Percentiles rank a stretch among this genome's conserved stretches.
These are phyloP conservation scores for Polymixis flavicincta DNA, from an alignment of 2,888 invertebrate species.

Conservation along the genomic window DNA sequence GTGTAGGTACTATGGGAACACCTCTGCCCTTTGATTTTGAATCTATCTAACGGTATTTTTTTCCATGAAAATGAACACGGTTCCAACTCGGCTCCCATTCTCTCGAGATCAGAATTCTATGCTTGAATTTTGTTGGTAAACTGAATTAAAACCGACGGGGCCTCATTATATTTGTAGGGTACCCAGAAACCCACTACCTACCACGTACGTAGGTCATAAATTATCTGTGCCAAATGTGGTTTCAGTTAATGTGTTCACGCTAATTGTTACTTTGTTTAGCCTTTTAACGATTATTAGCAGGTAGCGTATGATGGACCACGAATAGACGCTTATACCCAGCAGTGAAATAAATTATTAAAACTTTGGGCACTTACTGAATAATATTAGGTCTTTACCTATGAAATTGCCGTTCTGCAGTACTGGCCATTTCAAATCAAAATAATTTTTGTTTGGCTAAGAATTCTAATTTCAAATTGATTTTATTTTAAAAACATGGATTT, in stretches of 20 bases:
- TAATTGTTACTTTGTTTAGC: slow-evolving; percentile 35
- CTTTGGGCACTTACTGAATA: background rate
- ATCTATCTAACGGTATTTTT: background rate
- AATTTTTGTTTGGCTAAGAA: too few species aligned
- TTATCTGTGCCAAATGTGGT: slow-evolving; percentile 12
- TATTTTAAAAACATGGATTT: too few species aligned
- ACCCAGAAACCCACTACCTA: too few species aligned
- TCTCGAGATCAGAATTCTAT: background rate
- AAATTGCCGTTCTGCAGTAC: too few species aligned
- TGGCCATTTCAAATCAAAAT: too few species aligned
- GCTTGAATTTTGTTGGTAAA: background rate
- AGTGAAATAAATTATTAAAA: background rate
- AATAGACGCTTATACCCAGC: background rate
- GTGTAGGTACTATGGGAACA: too few species aligned
- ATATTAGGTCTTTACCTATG: too few species aligned
- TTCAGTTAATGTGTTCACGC: slow-evolving; percentile 14
- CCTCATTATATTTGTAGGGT: background rate
- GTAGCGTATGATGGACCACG: too few species aligned
- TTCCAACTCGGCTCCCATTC: background rate
- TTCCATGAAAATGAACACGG: background rate
- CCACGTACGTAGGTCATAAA: background rate
- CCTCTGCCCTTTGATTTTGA: background rate
- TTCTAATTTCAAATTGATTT: too few species aligned
- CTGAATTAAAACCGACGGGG: background rate
- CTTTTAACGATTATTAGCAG: slow-evolving; percentile 15